Conservation (phyloP, 2,797 vertebrate genomes). For the Salarias fasciatus region DNA sequence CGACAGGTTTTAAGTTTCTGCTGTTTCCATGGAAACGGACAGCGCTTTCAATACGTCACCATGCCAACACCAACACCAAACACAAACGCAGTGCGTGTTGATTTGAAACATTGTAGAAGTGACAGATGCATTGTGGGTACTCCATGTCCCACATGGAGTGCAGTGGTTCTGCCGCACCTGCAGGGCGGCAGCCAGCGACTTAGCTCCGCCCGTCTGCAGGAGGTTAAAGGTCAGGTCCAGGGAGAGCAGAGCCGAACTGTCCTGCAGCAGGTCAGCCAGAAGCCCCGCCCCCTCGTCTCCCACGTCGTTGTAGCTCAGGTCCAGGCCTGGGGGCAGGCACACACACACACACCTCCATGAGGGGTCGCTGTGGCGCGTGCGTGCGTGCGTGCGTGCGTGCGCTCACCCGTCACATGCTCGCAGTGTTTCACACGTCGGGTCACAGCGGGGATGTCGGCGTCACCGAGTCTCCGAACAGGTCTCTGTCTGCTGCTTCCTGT, state of each 20-base stretch:
- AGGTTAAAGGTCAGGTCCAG: constrained; percentile 92
- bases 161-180: too few relatives aligned
- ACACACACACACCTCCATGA: background rate
- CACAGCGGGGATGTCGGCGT: constrained; percentile 79
- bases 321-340: constrained; percentile 84
- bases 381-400: rapidly evolving
- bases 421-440: constrained; percentile 65
- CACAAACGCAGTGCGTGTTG: too few relatives aligned
- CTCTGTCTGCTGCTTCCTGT: constrained; percentile 78
- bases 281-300: constrained; percentile 81
- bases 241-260: constrained; percentile 70
- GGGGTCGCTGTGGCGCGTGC: background rate
- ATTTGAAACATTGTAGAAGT: too few relatives aligned
- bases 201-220: constrained; percentile 84
- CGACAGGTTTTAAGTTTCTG: too few relatives aligned
- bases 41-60: too few relatives aligned
- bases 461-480: constrained; percentile 75
- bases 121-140: background rate
- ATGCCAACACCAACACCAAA: too few relatives aligned
- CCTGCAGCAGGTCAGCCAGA: constrained; percentile 85
- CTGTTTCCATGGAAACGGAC: too few relatives aligned
- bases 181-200: constrained; percentile 84
- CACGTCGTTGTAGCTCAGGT: constrained; percentile 85
- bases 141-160: too few relatives aligned
- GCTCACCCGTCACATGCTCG: constrained; percentile 80